Evolutionary conservation across 2,113 vertebrate species (phyloP).

Genomic region (Tenrec ecaudatus): DNA sequence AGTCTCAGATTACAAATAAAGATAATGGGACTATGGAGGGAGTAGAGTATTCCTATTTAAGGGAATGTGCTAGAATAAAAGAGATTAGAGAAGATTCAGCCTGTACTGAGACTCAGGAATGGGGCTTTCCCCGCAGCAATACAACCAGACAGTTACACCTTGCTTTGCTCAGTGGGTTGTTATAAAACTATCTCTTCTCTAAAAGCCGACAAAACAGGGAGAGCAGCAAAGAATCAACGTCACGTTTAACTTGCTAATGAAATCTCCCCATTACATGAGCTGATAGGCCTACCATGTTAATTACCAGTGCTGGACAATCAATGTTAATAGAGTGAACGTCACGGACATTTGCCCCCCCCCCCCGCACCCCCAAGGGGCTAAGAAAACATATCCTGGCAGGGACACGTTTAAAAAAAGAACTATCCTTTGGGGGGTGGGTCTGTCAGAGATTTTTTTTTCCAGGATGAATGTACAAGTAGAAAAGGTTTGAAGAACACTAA

Average conservation of each 20-base stretch:
- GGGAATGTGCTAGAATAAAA: constrained; percentile 10
- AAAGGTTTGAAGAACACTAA: constrained; percentile 26
- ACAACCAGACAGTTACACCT: constrained; percentile 32
- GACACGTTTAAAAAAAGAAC: constrained; percentile 43
- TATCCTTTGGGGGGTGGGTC: background rate
- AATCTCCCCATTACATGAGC: constrained; percentile 37
- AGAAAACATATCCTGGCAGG: constrained; percentile 46
- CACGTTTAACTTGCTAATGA: constrained; percentile 73
- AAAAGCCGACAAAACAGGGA: constrained; percentile 65
- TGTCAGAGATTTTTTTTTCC: background rate
- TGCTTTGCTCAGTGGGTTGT: constrained; percentile 59
- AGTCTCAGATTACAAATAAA: constrained; percentile 55
- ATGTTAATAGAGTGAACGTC: constrained; percentile 64
- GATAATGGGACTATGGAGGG: constrained; percentile 34
- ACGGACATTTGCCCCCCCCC: background rate
- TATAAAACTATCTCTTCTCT: constrained; percentile 54
- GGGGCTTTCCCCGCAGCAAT: background rate
- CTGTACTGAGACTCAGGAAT: background rate
- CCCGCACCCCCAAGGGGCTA: background rate
- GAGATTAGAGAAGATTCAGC: constrained; percentile 21
- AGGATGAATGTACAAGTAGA: constrained; percentile 10
- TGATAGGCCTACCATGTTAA: constrained; percentile 66
- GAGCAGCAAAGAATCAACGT: constrained; percentile 57
- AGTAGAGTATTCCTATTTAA: constrained; percentile 13
- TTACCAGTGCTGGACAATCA: constrained; percentile 58